phyloP scores from a whole-genome alignment of 2,888 invertebrate species.

The Erebia palarica region DNA sequence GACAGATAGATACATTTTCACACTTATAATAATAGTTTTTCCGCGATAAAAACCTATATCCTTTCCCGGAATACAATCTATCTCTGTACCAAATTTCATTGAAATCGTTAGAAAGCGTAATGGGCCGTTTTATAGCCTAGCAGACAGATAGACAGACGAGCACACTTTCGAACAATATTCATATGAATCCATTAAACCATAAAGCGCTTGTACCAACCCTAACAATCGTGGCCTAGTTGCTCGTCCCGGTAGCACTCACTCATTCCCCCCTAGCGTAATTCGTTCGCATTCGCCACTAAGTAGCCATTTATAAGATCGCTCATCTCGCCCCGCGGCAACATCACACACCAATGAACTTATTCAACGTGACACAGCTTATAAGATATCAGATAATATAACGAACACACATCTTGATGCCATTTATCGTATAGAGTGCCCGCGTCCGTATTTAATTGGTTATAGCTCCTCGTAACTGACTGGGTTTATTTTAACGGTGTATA shows the following conservation, averaged over 20 bases:
- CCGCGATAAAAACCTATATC: too few relatives aligned
- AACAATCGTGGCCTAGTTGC: conserved; percentile 29
- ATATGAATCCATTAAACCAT: background rate
- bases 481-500: too few relatives aligned
- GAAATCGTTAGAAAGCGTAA: too few relatives aligned
- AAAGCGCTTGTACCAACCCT: conserved; percentile 13
- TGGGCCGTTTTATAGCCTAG: too few relatives aligned
- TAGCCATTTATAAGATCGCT: conserved; percentile 69
- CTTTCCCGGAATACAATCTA: too few relatives aligned
- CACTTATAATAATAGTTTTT: too few relatives aligned
- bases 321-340: conserved; percentile 52
- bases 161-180: background rate
- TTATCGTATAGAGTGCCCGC: conserved; percentile 60
- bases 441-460: conserved; percentile 63
- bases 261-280: conserved; percentile 58
- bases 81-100: too few relatives aligned
- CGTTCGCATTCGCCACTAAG: conserved; percentile 64
- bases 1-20: too few relatives aligned
- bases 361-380: conserved; percentile 71
- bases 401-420: conserved; percentile 65
- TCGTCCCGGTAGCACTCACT: conserved; percentile 42
- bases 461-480: conserved; percentile 42
- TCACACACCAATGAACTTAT: conserved; percentile 63
- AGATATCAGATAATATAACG: conserved; percentile 68
- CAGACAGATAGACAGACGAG: background rate